Evolutionary conservation across 2,113 vertebrate genomes (phyloP).

Genomic region (Burhinus oedicnemus): DNA sequence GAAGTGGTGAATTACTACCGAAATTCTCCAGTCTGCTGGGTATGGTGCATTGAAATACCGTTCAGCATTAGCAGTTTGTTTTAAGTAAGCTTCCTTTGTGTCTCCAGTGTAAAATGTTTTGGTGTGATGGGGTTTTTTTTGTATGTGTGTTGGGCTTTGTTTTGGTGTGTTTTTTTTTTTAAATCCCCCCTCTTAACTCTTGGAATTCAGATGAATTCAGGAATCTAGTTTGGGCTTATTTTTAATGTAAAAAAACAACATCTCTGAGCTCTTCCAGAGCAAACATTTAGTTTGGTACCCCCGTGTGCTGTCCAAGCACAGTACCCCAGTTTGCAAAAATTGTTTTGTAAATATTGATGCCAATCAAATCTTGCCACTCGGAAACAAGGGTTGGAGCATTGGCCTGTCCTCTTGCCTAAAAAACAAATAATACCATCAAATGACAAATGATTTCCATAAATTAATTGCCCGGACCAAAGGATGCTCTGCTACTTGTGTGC

Average conservation of each 20-base stretch:
- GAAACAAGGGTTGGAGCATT: background rate
- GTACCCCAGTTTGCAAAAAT: background rate
- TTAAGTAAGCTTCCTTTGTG: background rate
- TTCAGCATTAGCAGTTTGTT: background rate
- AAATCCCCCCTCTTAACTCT: background rate
- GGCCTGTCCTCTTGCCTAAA: background rate
- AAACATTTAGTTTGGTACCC: background rate
- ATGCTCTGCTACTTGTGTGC: background rate
- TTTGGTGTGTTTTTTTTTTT: background rate
- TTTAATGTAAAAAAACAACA: background rate
- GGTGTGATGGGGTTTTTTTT: background rate
- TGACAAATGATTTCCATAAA: background rate
- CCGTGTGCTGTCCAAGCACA: background rate
- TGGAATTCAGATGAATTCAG: background rate
- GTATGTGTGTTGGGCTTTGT: background rate
- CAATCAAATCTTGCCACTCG: background rate
- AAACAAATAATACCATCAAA: background rate
- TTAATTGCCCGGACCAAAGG: background rate
- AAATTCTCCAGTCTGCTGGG: background rate
- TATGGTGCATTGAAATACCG: background rate
- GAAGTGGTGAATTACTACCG: background rate
- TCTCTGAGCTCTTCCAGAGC: background rate
- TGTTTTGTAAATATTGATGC: background rate
- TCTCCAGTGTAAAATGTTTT: background rate
- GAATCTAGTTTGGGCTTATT: background rate